phyloP scores from a whole-genome alignment of 2,113 vertebrate species.

The Illadopsis cleaveri region DNA sequence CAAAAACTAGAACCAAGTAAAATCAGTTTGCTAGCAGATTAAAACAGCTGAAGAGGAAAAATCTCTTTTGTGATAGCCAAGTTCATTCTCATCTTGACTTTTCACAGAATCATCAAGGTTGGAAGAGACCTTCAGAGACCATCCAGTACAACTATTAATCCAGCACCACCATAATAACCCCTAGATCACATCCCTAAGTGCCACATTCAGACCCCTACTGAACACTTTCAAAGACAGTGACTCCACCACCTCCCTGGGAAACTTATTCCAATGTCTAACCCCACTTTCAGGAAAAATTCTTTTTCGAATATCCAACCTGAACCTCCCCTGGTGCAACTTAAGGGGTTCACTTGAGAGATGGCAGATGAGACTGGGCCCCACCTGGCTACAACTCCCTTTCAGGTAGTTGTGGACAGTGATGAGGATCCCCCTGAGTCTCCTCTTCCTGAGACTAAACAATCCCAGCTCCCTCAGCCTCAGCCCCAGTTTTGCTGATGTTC shows the following conservation, averaged over 20 bases:
- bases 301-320: neutral
- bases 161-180: neutral
- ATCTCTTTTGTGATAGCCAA: neutral
- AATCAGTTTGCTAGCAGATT: neutral
- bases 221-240: neutral
- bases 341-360: neutral
- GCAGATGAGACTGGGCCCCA: fast-evolving
- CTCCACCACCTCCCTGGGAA: neutral
- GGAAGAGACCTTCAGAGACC: neutral
- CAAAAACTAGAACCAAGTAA: neutral
- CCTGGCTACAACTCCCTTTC: neutral
- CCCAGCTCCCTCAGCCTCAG: neutral
- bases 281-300: neutral
- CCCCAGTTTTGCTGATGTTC: neutral
- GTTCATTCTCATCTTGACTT: neutral
- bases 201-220: neutral
- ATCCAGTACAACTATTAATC: neutral
- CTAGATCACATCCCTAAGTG: too few species aligned
- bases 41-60: neutral
- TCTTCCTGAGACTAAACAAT: neutral
- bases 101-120: neutral
- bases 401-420: neutral
- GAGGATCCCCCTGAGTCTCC: neutral
- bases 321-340: neutral
- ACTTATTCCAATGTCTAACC: neutral